Conservation (phyloP, 2,888 invertebrate genomes). For the Allacma fusca region DNA sequence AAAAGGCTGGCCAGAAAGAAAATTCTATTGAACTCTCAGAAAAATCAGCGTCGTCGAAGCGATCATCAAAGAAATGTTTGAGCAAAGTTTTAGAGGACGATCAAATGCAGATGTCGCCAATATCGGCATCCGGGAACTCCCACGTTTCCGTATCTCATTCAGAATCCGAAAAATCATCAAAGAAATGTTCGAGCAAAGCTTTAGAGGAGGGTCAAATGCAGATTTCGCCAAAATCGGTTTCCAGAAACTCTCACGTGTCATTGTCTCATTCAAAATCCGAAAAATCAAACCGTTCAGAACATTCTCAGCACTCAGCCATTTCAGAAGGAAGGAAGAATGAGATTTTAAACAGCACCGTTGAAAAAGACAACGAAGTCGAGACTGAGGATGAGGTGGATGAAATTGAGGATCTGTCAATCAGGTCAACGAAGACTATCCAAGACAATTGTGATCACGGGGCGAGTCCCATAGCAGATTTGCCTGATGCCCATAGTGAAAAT, state of each 20-base stretch:
- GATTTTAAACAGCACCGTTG: neutral
- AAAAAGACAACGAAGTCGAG: neutral
- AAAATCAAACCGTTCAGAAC: neutral
- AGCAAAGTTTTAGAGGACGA: too few relatives aligned
- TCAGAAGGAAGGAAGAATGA: neutral
- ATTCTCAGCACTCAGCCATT: neutral
- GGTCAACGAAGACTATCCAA: neutral
- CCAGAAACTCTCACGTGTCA: neutral
- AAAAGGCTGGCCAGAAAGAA: neutral
- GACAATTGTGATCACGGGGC: neutral
- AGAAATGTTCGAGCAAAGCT: too few relatives aligned
- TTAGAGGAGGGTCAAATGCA: too few relatives aligned
- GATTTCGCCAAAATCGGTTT: too few relatives aligned
- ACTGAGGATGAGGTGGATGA: constrained; percentile 22
- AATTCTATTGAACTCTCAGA: too few relatives aligned
- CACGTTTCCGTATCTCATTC: too few relatives aligned
- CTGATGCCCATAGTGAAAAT: too few relatives aligned
- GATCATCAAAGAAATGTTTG: too few relatives aligned
- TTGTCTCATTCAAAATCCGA: neutral
- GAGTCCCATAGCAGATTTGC: neutral
- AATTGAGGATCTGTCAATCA: constrained; percentile 17
- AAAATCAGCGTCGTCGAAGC: neutral
- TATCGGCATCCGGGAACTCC: too few relatives aligned
- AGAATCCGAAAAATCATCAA: too few relatives aligned
- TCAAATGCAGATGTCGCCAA: too few relatives aligned